Evolutionary conservation across 2,888 invertebrate genomes (phyloP), one percentile per base, ranked within the genome.

Genomic region (Taenaris catops): DNA sequence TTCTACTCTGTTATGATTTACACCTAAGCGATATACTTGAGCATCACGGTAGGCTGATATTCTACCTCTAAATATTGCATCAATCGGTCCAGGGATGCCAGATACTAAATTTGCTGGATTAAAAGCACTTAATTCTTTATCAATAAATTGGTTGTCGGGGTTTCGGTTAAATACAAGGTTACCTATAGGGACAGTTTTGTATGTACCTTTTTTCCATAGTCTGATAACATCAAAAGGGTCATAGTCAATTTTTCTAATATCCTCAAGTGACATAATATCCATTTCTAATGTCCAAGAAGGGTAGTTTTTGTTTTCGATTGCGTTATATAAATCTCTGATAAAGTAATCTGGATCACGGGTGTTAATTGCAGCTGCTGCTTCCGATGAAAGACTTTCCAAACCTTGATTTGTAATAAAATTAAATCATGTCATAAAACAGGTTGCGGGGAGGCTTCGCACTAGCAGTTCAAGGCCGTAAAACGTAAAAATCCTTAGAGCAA

Each of bases 341-440:
- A 90, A 88, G 62, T 96, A 97, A 75, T 97, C 96, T 0, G 95
- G 94, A 73, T 97, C 95, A 9, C 76, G 62, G 1, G 89, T 89
- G 6, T 90, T 74, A 16, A 96, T 73, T 19, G 90, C 73, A 0
- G 57, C 84, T 0, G 94, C 94, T 58, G 88, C 87, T 1, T 90
- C 88, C 0, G 88, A 84, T 11, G 88, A 75, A 25, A 97, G 62
- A 67, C 93, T 93, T 63, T 91, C 92, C 47, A 97, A 91, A 3
- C 94, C 95, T 75, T 96, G 95, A 66, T 96, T 91, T 1, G 95
- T 94, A 90, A 95, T 95, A 61, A 91, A 93, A 67, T 96, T 96
- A 79, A 97, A 97, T 87, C 94, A n/a, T n/a, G n/a, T n/a, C n/a
- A n/a, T n/a, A n/a, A n/a, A n/a, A n/a, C n/a, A n/a, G n/a, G n/a